A percentile compares a stretch with the other conserved stretches of the same genome.
Evolutionary conservation across 1,140 invertebrate species (phyloP).

Genomic region (roundworm (Caenorhabditis elegans)): DNA sequence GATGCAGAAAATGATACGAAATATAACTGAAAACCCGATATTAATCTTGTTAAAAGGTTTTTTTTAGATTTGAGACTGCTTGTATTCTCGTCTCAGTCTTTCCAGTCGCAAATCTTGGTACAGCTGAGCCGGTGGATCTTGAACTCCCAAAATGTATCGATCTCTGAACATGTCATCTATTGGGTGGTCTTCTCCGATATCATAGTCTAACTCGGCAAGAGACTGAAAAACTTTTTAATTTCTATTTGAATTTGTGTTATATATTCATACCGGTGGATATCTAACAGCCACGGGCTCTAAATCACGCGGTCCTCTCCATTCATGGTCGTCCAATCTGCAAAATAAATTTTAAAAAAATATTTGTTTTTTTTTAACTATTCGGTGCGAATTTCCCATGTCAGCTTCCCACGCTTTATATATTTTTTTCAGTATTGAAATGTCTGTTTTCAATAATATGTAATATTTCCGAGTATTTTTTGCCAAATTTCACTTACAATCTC

Average conservation of each 20-base stretch:
- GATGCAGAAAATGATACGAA: constrained; percentile 6
- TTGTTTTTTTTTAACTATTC: too few species aligned
- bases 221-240: background rate
- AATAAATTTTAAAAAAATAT: background rate
- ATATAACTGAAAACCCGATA: too few species aligned
- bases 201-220: constrained; percentile 23
- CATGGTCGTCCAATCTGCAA: constrained; percentile 26
- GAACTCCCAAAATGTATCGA: constrained; percentile 48
- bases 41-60: too few species aligned
- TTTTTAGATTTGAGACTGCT: constrained; percentile 48
- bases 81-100: constrained; percentile 40
- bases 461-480: background rate
- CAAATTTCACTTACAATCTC: constrained; percentile 35
- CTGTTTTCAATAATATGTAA: background rate
- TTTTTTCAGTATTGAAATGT: background rate
- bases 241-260: background rate
- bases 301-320: constrained; percentile 33
- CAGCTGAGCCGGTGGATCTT: constrained; percentile 38
- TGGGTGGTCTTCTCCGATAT: constrained; percentile 24
- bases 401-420: background rate
- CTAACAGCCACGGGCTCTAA: background rate
- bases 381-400: too few species aligned
- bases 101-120: constrained; percentile 42
- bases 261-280: background rate
- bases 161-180: constrained; percentile 44